Conservation (phyloP, 2,888 invertebrate genomes). For the Sarcophaga carnaria region DNA sequence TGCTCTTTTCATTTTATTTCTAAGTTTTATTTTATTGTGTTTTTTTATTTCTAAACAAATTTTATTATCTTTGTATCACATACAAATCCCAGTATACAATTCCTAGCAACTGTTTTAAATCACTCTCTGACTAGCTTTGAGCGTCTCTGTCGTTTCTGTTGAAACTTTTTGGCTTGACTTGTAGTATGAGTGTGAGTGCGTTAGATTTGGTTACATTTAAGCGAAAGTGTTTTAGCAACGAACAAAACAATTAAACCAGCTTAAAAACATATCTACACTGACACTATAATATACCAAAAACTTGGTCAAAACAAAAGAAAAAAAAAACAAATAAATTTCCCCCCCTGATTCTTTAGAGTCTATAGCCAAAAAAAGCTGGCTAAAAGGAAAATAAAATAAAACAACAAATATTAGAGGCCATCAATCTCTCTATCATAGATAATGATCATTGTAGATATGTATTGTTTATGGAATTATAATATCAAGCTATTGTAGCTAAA, state of each 20-base stretch:
- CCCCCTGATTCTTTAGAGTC: too few species aligned
- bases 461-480: background rate
- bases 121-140: background rate
- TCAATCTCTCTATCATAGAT: background rate
- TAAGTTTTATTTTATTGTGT: too few species aligned
- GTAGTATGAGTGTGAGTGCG: background rate
- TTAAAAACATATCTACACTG: constrained; percentile 4
- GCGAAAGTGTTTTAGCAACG: constrained; percentile 60
- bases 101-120: too few species aligned
- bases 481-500: background rate
- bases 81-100: too few species aligned
- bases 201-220: constrained; percentile 57
- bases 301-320: constrained; percentile 41
- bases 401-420: background rate
- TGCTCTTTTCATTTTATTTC: too few species aligned
- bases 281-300: constrained; percentile 10
- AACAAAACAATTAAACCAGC: constrained; percentile 68
- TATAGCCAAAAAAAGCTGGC: too few species aligned
- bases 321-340: background rate
- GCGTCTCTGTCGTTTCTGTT: background rate
- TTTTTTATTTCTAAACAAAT: too few species aligned
- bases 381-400: background rate
- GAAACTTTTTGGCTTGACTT: background rate
- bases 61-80: too few species aligned
- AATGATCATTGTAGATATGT: background rate